Conservation (phyloP, 64 coral and sea anemone genomes). For the Dendrophyllia cribrosa region DNA sequence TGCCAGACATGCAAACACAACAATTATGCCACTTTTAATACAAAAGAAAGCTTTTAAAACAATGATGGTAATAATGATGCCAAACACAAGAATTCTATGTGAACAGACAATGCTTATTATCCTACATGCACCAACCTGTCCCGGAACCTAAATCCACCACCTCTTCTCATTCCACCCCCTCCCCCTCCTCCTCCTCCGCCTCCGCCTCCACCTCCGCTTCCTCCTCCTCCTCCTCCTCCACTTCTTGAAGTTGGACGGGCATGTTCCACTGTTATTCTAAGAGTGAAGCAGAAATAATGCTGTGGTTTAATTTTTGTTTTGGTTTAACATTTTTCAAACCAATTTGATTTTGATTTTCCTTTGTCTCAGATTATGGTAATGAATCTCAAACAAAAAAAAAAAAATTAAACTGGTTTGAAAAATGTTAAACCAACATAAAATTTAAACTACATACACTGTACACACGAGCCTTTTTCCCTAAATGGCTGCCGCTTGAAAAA, state of each 20-base stretch:
- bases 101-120: too few relatives aligned
- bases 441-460: too few relatives aligned
- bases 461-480: too few relatives aligned
- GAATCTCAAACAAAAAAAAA: too few relatives aligned
- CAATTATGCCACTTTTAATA: neutral
- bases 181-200: conserved; percentile 33
- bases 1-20: conserved; percentile 1
- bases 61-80: neutral
- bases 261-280: conserved; percentile 87
- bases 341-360: too few relatives aligned
- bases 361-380: too few relatives aligned
- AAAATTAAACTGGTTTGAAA: too few relatives aligned
- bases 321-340: too few relatives aligned
- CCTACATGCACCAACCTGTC: conserved; percentile 35
- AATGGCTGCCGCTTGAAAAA: too few relatives aligned
- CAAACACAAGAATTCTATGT: too few relatives aligned
- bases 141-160: conserved; percentile 57
- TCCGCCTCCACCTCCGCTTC: conserved; percentile 20
- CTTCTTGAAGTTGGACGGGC: conserved; percentile 71
- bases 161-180: conserved; percentile 43
- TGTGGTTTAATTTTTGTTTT: too few relatives aligned
- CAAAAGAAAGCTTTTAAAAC: neutral
- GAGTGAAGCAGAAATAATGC: neutral
- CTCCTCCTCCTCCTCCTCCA: conserved; percentile 50
- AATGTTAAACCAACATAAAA: too few relatives aligned